Evolutionary conservation across 1,140 invertebrate species (phyloP).

Genomic region (Drosophila lacertosa): DNA sequence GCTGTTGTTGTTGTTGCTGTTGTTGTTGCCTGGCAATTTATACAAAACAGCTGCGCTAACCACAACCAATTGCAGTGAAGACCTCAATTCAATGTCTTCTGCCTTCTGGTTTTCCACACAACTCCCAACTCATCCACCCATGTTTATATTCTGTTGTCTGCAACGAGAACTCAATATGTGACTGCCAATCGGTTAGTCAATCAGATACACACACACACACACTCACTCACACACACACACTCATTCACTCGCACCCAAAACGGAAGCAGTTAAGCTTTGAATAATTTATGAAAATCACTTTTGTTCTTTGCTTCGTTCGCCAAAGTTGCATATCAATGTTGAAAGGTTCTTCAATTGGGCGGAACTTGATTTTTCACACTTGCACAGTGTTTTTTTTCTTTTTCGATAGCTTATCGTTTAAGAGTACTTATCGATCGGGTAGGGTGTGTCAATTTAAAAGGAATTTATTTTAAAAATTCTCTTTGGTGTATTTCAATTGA

Average conservation of each 20-base stretch:
- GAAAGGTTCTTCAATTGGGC: slow-evolving; percentile 9
- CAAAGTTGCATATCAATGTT: slow-evolving; percentile 73
- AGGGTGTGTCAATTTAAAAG: not conserved
- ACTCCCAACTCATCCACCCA: slow-evolving; percentile 3
- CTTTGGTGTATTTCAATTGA: no score
- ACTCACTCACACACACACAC: slow-evolving; percentile 35
- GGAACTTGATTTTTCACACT: slow-evolving; percentile 49
- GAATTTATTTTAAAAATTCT: no score
- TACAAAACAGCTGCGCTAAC: slow-evolving; percentile 70
- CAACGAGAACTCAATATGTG: slow-evolving; percentile 21
- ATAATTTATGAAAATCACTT: slow-evolving; percentile 75
- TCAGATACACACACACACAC: slow-evolving; percentile 2
- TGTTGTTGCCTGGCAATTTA: slow-evolving; percentile 67
- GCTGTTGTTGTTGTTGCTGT: slow-evolving; percentile 25
- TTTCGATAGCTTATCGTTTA: not conserved
- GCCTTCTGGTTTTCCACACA: slow-evolving; percentile 9
- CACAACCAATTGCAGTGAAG: slow-evolving; percentile 60
- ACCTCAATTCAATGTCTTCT: slow-evolving; percentile 33
- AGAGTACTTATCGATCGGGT: not conserved
- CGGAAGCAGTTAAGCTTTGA: slow-evolving; percentile 79
- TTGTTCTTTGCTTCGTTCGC: slow-evolving; percentile 33
- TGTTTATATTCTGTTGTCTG: slow-evolving; percentile 11
- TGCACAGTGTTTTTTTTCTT: not conserved
- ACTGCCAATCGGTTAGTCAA: slow-evolving; percentile 29
- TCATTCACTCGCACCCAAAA: slow-evolving; percentile 59